Evolutionary conservation across 1,140 invertebrate genomes (phyloP).

Genomic region (Gonioctena quinquepunctata): DNA sequence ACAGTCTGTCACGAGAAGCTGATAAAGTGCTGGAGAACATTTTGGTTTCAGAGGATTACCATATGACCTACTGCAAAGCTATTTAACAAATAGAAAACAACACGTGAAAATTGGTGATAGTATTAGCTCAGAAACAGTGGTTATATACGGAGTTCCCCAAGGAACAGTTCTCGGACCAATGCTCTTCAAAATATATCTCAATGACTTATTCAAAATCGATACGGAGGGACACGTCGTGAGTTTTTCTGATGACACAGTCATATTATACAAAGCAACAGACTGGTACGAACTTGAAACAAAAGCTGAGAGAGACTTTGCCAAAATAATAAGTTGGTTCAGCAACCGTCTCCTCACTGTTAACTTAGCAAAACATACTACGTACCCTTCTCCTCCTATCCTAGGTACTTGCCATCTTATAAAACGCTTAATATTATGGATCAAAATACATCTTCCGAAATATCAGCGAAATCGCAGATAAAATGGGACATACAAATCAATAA

Average conservation of each 20-base stretch:
- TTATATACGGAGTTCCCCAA: constrained; percentile 4
- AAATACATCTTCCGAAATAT: neutral
- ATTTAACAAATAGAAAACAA: neutral
- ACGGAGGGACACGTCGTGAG: neutral
- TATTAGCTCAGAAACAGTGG: neutral
- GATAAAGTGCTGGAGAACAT: neutral
- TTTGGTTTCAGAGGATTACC: neutral
- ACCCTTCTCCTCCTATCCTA: neutral
- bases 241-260: constrained; percentile 16
- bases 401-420: neutral
- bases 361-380: constrained; percentile 1
- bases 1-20: neutral
- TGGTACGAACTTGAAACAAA: neutral
- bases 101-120: neutral
- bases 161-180: constrained; percentile 3
- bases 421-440: neutral
- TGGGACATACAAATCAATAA: neutral
- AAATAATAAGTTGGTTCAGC: neutral
- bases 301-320: neutral
- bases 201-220: neutral
- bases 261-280: neutral
- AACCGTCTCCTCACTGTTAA: neutral
- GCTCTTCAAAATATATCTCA: constrained; percentile 14
- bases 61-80: neutral
- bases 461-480: neutral